Evolutionary conservation across 1,140 invertebrate species (phyloP).

Genomic region (Thaumatotibia leucotreta): DNA sequence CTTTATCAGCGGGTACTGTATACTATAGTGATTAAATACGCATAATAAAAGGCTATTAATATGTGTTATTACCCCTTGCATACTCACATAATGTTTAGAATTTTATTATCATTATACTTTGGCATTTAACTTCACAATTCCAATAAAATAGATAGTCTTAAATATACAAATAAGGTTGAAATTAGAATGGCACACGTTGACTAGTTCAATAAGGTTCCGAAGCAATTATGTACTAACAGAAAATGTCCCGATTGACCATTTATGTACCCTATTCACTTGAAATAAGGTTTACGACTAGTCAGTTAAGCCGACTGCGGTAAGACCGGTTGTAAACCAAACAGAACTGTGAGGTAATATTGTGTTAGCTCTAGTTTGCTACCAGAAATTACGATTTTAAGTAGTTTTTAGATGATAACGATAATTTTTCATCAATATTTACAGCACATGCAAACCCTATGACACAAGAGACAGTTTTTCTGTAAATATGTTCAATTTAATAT

Average conservation of each 20-base stretch:
- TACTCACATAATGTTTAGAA: not conserved
- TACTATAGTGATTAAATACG: no score
- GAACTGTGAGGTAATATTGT: not conserved
- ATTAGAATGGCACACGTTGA: no score
- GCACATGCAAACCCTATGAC: no score
- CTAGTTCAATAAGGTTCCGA: not conserved
- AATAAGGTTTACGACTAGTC: not conserved
- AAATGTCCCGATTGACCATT: not conserved
- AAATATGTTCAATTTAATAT: no score
- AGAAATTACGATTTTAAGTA: not conserved
- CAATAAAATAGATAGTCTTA: not conserved
- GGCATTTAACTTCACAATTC: not conserved
- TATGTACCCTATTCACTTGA: not conserved
- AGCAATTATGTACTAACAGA: not conserved
- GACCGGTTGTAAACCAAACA: conserved; percentile 1
- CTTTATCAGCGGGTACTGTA: no score
- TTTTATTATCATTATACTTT: not conserved
- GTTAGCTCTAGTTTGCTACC: not conserved
- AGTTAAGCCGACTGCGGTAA: not conserved
- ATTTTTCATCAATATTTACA: no score
- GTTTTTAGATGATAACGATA: no score
- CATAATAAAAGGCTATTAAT: no score
- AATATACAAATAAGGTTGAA: not conserved
- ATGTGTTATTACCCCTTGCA: no score
- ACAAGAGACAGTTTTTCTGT: no score